Evolutionary conservation across 2,113 vertebrate genomes (phyloP).

Genomic region (Gobio gobio): DNA sequence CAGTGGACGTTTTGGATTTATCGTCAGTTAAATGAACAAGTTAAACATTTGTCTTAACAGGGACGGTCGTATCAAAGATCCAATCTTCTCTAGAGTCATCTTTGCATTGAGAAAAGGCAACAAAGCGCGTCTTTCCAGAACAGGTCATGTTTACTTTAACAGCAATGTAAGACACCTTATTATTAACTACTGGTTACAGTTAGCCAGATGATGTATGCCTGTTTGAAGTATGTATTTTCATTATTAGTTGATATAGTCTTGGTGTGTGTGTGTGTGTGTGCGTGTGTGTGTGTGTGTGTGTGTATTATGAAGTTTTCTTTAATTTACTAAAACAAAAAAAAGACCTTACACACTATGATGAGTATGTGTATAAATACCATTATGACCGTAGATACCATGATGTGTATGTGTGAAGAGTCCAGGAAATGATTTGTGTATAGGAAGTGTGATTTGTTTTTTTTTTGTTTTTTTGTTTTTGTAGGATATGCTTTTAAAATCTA

Average conservation of each 20-base stretch:
- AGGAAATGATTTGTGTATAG: no score
- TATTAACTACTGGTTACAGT: not conserved
- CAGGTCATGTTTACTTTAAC: constrained; percentile 56
- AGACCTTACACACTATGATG: no score
- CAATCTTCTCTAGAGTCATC: constrained; percentile 79
- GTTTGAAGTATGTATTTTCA: not conserved
- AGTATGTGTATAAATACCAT: no score
- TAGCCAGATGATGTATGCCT: not conserved
- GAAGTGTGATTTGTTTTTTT: no score
- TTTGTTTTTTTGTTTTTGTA: no score
- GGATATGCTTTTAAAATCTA: no score
- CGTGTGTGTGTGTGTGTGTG: no score
- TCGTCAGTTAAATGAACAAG: not conserved
- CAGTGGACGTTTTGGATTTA: not conserved
- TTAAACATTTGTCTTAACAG: constrained; percentile 33
- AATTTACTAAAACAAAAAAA: no score
- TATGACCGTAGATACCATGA: no score
- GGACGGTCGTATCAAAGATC: constrained; percentile 61
- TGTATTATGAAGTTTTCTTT: no score
- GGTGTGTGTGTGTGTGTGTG: no score
- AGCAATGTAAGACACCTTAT: constrained; percentile 55
- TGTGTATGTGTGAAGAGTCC: no score
- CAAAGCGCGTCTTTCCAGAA: constrained; percentile 52
- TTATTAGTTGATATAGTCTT: not conserved
- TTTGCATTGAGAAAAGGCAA: constrained; percentile 66